A percentile compares a stretch with the other conserved stretches of the same genome.
These are phyloP conservation scores for Gandaritis pyraliata DNA, from an alignment of 2,888 invertebrate genomes.

Conservation along the genomic window DNA sequence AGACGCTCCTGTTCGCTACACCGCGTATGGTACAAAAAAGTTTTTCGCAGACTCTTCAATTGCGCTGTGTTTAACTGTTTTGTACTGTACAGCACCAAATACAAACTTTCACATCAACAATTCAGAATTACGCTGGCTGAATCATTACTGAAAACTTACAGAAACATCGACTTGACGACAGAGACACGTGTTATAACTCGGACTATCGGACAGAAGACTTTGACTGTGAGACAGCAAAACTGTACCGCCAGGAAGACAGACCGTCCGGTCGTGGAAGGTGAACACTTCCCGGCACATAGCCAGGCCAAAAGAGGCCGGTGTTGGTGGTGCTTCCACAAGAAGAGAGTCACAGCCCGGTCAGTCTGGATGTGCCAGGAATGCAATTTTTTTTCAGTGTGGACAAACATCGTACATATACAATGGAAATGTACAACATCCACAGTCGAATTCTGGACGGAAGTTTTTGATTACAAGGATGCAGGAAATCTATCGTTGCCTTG, in stretches of 20 bases:
- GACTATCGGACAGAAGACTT: conserved; percentile 6
- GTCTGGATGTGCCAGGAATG: conserved; percentile 10
- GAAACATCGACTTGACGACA: conserved; percentile 2
- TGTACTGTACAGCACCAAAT: background rate
- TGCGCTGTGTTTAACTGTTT: background rate
- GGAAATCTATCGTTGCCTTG: no score
- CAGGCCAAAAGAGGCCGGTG: conserved; percentile 13
- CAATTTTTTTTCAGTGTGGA: no score
- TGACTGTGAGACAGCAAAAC: conserved; percentile 1
- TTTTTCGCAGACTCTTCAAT: background rate
- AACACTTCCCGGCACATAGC: conserved; percentile 10
- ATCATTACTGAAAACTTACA: background rate
- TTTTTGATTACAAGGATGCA: no score
- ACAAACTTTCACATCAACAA: background rate
- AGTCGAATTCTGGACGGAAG: no score
- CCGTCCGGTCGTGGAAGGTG: conserved; percentile 1
- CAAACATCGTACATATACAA: no score
- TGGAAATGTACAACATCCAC: no score
- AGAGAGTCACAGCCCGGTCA: conserved; percentile 1
- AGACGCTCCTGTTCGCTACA: no score
- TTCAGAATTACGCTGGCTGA: background rate
- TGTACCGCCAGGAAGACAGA: background rate
- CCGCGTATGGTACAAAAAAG: conserved; percentile 1
- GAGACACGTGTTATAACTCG: conserved; percentile 3
- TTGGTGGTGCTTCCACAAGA: conserved; percentile 13